phyloP scores from a whole-genome alignment of 2,888 invertebrate genomes.

The Calameuta pallipes region DNA sequence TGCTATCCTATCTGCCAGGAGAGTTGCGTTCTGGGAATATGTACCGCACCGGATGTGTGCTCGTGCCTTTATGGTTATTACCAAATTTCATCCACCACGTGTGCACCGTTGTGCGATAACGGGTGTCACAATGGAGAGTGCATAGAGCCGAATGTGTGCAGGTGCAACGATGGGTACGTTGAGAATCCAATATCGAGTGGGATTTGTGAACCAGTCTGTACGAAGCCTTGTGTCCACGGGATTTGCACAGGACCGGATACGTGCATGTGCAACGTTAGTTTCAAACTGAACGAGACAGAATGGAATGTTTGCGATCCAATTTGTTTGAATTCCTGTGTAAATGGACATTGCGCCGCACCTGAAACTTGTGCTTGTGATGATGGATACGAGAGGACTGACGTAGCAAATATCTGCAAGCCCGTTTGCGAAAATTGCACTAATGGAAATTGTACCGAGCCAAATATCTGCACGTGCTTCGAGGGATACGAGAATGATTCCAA shows the following conservation, averaged over 20 bases:
- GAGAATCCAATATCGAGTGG: conserved; percentile 53
- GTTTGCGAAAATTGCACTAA: conserved; percentile 57
- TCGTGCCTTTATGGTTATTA: too few relatives aligned
- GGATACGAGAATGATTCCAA: conserved; percentile 46
- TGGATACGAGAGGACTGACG: conserved; percentile 28
- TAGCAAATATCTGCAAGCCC: conserved; percentile 40
- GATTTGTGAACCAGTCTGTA: conserved; percentile 61
- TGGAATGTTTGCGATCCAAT: too few relatives aligned
- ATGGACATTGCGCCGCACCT: too few relatives aligned
- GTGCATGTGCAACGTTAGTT: conserved; percentile 70
- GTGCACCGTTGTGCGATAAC: conserved; percentile 46
- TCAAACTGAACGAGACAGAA: conserved; percentile 49
- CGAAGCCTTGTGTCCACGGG: conserved; percentile 65
- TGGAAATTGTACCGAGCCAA: conserved; percentile 56
- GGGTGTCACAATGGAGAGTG: conserved; percentile 43
- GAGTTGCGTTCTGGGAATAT: too few relatives aligned
- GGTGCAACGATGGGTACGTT: conserved; percentile 43
- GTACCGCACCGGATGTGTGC: too few relatives aligned
- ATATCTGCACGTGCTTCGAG: conserved; percentile 50
- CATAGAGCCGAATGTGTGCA: conserved; percentile 50
- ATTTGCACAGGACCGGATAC: conserved; percentile 68
- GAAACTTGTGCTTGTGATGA: conserved; percentile 53
- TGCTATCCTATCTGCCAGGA: too few relatives aligned
- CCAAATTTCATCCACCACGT: conserved; percentile 23
- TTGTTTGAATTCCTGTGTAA: too few relatives aligned